These are phyloP conservation scores for Oegoconia quadripuncta DNA, from an alignment of 2,888 invertebrate species.

Conservation along the genomic window DNA sequence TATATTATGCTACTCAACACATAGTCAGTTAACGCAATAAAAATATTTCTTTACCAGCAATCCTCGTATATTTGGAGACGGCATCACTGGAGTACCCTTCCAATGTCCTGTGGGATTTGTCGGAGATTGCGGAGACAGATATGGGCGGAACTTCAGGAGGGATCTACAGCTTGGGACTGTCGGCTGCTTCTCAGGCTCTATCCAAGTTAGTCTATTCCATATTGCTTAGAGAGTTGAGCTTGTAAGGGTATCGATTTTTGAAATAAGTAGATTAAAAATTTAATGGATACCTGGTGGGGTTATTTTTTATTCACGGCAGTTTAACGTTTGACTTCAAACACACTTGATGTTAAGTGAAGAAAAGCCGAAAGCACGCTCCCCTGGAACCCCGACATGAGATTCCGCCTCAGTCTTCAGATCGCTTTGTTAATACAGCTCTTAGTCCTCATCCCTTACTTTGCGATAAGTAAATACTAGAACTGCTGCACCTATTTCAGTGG, in stretches of 20 bases:
- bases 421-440: too few relatives aligned
- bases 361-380: too few relatives aligned
- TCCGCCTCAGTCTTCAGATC: too few relatives aligned
- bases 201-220: conserved; percentile 34
- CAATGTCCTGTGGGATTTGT: conserved; percentile 66
- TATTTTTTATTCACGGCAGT: too few relatives aligned
- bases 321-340: too few relatives aligned
- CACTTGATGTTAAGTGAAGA: too few relatives aligned
- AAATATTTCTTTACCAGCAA: conserved; percentile 34
- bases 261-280: too few relatives aligned
- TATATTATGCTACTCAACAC: not conserved
- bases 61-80: conserved; percentile 43
- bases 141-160: conserved; percentile 91
- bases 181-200: conserved; percentile 79
- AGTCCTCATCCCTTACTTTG: not conserved
- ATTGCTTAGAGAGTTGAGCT: not conserved
- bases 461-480: not conserved
- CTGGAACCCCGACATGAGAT: too few relatives aligned
- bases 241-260: not conserved
- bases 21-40: not conserved
- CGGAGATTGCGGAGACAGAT: conserved; percentile 81
- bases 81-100: conserved; percentile 56
- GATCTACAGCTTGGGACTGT: conserved; percentile 86
- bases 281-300: too few relatives aligned
- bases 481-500: conserved; percentile 41